Conservation (phyloP, 2,888 invertebrate genomes). For the Myopa testacea region DNA sequence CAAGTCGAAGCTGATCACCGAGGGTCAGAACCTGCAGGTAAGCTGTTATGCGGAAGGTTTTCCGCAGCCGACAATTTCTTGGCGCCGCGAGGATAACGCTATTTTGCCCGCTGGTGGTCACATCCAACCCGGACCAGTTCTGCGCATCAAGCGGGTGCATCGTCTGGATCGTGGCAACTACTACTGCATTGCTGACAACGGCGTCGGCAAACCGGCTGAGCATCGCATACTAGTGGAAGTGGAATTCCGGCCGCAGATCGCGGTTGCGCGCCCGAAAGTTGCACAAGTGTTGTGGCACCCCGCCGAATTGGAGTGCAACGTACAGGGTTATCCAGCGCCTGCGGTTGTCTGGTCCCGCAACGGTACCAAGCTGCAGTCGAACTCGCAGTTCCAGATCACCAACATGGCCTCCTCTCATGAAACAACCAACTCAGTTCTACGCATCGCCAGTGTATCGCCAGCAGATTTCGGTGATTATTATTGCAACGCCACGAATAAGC, state of each 20-base stretch:
- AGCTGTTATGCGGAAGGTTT: slow-evolving; percentile 83
- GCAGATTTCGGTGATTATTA: slow-evolving; percentile 65
- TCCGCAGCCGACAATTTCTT: slow-evolving; percentile 78
- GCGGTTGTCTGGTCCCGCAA: slow-evolving; percentile 64
- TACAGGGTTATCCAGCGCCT: slow-evolving; percentile 66
- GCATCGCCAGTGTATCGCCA: slow-evolving; percentile 59
- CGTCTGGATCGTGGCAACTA: slow-evolving; percentile 66
- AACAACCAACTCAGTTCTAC: slow-evolving; percentile 64
- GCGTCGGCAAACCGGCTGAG: slow-evolving; percentile 63
- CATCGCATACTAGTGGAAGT: slow-evolving; percentile 64
- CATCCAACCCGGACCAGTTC: slow-evolving; percentile 56
- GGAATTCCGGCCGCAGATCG: slow-evolving; percentile 66
- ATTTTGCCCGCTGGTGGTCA: slow-evolving; percentile 66
- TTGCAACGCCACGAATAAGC: slow-evolving; percentile 67
- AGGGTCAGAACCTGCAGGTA: slow-evolving; percentile 66
- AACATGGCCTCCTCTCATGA: slow-evolving; percentile 65
- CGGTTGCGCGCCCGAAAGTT: slow-evolving; percentile 63
- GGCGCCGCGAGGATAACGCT: slow-evolving; percentile 76
- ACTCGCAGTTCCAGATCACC: slow-evolving; percentile 59
- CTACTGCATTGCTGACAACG: slow-evolving; percentile 66
- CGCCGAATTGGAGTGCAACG: slow-evolving; percentile 65
- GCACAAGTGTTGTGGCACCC: slow-evolving; percentile 62
- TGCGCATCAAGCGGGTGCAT: slow-evolving; percentile 61
- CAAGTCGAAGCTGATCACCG: slow-evolving; percentile 58
- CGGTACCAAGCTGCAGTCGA: slow-evolving; percentile 59